phyloP scores from a whole-genome alignment of 2,113 vertebrate species.

The Petrocephalus microphthalmus region DNA sequence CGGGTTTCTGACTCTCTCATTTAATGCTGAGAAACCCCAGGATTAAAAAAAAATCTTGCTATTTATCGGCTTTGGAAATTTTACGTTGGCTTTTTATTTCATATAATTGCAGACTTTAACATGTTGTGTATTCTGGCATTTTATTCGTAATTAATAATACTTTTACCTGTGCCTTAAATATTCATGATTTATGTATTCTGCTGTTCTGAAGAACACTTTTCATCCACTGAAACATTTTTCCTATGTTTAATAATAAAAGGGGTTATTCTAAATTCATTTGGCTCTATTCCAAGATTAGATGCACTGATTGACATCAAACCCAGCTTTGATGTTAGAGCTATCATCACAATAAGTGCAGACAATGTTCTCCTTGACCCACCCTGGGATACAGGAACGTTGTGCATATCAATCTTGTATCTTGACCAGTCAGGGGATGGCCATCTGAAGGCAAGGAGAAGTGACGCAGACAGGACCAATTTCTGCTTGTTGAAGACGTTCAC shows the following conservation, averaged over 20 bases:
- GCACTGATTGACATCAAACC: background rate
- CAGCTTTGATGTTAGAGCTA: background rate
- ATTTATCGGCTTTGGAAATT: background rate
- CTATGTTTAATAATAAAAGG: background rate
- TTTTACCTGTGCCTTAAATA: background rate
- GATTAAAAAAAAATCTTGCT: background rate
- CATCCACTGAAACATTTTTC: background rate
- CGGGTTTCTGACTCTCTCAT: background rate
- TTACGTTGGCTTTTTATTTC: background rate
- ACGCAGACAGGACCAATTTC: background rate
- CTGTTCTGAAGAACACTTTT: background rate
- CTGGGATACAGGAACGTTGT: background rate
- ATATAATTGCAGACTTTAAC: background rate
- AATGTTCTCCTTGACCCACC: background rate
- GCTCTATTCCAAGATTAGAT: background rate
- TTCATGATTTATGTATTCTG: background rate
- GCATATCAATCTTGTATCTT: background rate
- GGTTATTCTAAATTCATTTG: background rate
- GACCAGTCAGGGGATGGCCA: background rate
- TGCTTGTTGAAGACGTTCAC: background rate
- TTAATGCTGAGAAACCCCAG: background rate
- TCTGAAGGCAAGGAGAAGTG: background rate
- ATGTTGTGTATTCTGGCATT: background rate
- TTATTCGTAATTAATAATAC: background rate
- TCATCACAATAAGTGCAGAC: background rate